phyloP scores from a whole-genome alignment of 2,113 vertebrate genomes.

The Planiliza haematocheilus region DNA sequence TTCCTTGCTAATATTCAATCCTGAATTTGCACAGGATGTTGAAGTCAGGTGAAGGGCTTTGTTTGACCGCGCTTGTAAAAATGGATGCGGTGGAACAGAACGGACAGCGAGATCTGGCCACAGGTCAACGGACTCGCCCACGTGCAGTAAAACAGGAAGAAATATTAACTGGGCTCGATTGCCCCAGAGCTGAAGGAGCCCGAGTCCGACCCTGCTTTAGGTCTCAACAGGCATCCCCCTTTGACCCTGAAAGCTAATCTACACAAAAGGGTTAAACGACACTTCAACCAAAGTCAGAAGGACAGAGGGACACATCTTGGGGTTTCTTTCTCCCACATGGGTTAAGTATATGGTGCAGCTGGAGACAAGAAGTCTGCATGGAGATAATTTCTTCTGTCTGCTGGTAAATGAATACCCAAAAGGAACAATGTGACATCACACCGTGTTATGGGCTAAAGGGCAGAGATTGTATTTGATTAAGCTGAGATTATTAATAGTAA shows the following conservation, averaged over 20 bases:
- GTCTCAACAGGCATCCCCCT: constrained; percentile 37
- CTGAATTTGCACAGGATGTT: constrained; percentile 42
- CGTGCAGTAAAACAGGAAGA: constrained; percentile 65
- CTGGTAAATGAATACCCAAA: constrained; percentile 67
- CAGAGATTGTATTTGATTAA: constrained; percentile 77
- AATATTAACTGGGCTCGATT: constrained; percentile 77
- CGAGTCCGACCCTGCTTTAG: constrained; percentile 30
- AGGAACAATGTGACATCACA: constrained; percentile 14
- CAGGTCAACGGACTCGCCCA: constrained; percentile 57
- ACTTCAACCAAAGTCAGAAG: constrained; percentile 46
- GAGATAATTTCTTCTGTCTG: constrained; percentile 46
- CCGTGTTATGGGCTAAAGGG: constrained; percentile 51
- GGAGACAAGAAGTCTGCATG: constrained; percentile 35
- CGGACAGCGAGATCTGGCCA: constrained; percentile 42
- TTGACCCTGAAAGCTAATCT: constrained; percentile 61
- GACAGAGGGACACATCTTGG: constrained; percentile 24
- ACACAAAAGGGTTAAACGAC: constrained; percentile 63
- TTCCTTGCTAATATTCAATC: constrained; percentile 75
- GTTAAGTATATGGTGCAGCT: constrained; percentile 18
- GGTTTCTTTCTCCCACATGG: constrained; percentile 16
- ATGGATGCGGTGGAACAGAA: constrained; percentile 47
- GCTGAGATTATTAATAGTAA: constrained; percentile 69
- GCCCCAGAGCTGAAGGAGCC: constrained; percentile 47
- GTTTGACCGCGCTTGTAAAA: constrained; percentile 57
- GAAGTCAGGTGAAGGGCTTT: constrained; percentile 64